Percentiles rank a stretch among this genome's conserved stretches.
phyloP scores from a whole-genome alignment of 2,113 vertebrate species.

The Aphyosemion australe region DNA sequence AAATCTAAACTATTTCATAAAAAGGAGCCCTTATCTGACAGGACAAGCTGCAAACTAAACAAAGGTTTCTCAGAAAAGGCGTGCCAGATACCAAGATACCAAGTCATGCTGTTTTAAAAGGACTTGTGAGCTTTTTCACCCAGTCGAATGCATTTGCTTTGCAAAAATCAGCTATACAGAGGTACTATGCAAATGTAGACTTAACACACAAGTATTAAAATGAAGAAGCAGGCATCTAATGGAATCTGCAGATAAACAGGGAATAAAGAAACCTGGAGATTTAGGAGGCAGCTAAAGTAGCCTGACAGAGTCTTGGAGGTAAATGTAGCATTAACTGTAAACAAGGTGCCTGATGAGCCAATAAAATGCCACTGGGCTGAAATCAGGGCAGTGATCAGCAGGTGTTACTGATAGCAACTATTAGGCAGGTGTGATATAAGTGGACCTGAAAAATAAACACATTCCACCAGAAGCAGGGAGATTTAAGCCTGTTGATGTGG shows the following conservation, averaged over 20 bases:
- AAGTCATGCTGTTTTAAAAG: background rate
- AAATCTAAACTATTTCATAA: too few species aligned
- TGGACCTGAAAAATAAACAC: background rate
- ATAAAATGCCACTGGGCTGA: conserved; percentile 15
- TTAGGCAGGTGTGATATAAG: conserved; percentile 37
- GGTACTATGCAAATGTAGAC: too few species aligned
- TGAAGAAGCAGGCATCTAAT: conserved; percentile 8
- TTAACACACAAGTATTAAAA: conserved; percentile 1
- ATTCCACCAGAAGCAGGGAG: background rate
- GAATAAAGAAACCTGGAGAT: background rate
- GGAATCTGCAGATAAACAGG: conserved; percentile 21
- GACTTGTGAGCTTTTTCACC: background rate
- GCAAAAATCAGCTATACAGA: background rate
- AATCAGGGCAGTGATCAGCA: conserved; percentile 8
- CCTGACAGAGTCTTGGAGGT: conserved; percentile 11
- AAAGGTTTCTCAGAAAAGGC: too few species aligned
- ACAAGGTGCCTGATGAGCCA: conserved; percentile 28
- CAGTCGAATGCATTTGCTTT: too few species aligned
- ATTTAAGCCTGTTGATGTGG: conserved; percentile 13
- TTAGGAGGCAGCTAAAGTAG: conserved; percentile 7
- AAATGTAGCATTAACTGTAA: conserved; percentile 27
- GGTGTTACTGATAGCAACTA: conserved; percentile 22
- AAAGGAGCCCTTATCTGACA: too few species aligned
- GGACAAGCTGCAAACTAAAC: too few species aligned
- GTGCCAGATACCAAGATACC: too few species aligned